Percentiles rank a stretch among this genome's conserved stretches.
Evolutionary conservation across 2,888 invertebrate genomes (phyloP).

Genomic region (Tanypteryx hageni): DNA sequence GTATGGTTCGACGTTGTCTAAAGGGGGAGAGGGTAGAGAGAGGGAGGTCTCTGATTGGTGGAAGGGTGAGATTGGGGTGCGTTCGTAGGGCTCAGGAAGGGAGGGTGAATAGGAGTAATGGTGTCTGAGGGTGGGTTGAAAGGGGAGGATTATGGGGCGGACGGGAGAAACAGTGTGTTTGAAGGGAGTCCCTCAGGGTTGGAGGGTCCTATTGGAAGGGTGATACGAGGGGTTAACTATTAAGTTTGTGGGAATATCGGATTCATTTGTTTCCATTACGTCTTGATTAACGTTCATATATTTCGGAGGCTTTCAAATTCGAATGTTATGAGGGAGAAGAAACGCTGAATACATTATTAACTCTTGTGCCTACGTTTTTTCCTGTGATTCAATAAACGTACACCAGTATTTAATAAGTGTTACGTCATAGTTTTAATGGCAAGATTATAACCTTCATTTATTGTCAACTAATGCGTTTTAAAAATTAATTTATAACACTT

Average conservation of each 20-base stretch:
- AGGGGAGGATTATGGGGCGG: not conserved
- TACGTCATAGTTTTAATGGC: no score
- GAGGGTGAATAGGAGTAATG: not conserved
- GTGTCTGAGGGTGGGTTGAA: not conserved
- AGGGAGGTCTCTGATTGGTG: slow-evolving; percentile 50
- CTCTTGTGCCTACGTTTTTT: not conserved
- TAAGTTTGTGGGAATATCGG: slow-evolving; percentile 48
- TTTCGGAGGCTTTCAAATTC: no score
- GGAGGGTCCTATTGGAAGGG: not conserved
- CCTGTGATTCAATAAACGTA: not conserved
- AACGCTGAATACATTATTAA: no score
- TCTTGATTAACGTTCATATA: not conserved
- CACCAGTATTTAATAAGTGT: not conserved
- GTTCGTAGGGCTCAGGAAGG: not conserved
- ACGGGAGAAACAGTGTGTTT: slow-evolving; percentile 8
- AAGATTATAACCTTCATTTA: no score
- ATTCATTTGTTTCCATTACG: slow-evolving; percentile 58
- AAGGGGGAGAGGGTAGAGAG: not conserved
- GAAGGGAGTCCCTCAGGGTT: slow-evolving; percentile 16
- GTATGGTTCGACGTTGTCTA: not conserved
- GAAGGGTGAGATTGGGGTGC: slow-evolving; percentile 27
- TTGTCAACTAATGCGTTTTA: no score
- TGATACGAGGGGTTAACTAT: slow-evolving; percentile 7
- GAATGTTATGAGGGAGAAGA: not conserved
- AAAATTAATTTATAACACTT: no score